Base-by-base conservation (phyloP, 2,888 invertebrate species). In the Tupiocoris notatus region DNA sequence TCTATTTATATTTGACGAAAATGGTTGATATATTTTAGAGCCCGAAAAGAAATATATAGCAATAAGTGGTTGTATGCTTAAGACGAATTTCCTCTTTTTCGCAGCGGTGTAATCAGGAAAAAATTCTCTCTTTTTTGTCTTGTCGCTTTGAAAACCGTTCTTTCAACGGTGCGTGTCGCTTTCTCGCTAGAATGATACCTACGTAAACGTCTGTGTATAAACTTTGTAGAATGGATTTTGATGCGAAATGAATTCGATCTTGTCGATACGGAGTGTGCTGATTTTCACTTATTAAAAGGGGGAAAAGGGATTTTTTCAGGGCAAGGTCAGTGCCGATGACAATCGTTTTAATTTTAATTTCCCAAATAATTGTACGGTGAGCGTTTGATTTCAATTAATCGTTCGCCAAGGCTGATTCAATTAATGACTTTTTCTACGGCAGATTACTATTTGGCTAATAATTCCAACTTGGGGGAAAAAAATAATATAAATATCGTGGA, bases 31-130 rank as follows among this genome's bases (percentile, higher is more conserved):
- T 73, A 73, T 73, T 73, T 73, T 73, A 73, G 73, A 73, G 62
- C 54, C 63, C 73, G 54, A 56, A 63, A 73, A 59, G 61, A 70
- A 61, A 67, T 70, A 62, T 21, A 59, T 70, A 73, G 73, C 73
- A 73, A 73, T 73, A 73, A 73, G 73, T 73, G 73, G 73, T 73
- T 73, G 73, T 73, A 73, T 61, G 73, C 73, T 73, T 73, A 70
- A 70, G 58, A 59, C 1, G 22, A 58, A 58, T 39, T 39, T 12
- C 39, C 39, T n/a, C n/a, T n/a, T n/a, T n/a, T 39, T 39, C 39
- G 39, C 39, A 3, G 39, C 39, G 6, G 39, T 39, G 39, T 39
- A 39, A 39, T 39, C 12, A 7, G 39, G 6, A 39, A 39, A 39
- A 39, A 39, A 7, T 39, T 39, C 39, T 39, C 39, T 39, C 39